Base-by-base conservation (phyloP, 2,888 invertebrate species). In the Drosophila maculinotata region DNA sequence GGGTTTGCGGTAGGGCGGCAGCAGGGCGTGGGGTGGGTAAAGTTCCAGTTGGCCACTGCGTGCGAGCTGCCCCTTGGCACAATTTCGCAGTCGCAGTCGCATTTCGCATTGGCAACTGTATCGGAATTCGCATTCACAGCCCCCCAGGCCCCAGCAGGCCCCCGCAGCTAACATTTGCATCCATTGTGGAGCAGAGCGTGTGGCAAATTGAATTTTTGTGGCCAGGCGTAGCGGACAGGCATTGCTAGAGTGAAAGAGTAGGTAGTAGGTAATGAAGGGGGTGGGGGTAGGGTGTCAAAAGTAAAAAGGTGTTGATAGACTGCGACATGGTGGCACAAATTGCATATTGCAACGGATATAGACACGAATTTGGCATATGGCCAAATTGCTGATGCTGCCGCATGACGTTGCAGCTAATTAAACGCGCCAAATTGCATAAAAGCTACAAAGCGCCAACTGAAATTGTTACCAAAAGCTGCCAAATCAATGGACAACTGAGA, bases 301-400 rank as follows among this genome's bases (percentile, higher is more conserved):
- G 70, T 71, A 71, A 76, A 76, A 76, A 85, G 86, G 86, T 81
- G 81, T 83, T 81, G 83, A 81, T 86, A 67, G 79, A 83, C 86
- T 85, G 79, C 68, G 69, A 85, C 83, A 81, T 83, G 86, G 62
- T 60, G 63, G 79, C 76, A 81, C 80, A 79, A 81, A 85, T 81
- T 81, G 86, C 83, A 74, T 69, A 69, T 74, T 56, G 64, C 75
- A 53, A 35, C 39, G 39, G 52, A 30, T 23, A 51, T 45, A 49
- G 57, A 60, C 47, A 57, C 39, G 39, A 54, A 47, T 54, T 60
- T 74, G 72, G 72, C 72, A 56, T 45, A 64, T 73, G 69, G 64
- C 72, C 72, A 73, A 69, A 56, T 62, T 30, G 17, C 28, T 58
- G 41, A 14, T 66, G 64, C 52, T 25, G 57, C 68, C 48, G 45